phyloP scores from a whole-genome alignment of 2,888 invertebrate genomes.

The Opisthograptis luteolata region DNA sequence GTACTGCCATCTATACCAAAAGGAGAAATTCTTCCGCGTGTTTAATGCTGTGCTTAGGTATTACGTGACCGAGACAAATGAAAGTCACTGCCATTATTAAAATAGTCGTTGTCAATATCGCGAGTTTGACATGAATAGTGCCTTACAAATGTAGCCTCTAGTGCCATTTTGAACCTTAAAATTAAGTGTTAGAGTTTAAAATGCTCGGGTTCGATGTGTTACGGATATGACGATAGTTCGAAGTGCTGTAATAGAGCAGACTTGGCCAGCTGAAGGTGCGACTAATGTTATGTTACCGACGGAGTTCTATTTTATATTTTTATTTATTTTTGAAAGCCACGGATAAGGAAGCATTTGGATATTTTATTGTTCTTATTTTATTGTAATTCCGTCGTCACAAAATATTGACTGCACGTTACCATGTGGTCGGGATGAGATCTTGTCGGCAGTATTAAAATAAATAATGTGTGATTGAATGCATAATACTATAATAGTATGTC shows the following conservation, averaged over 20 bases:
- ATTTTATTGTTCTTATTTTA: conserved; percentile 8
- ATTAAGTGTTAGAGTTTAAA: conserved; percentile 30
- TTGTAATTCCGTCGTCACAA: conserved; percentile 42
- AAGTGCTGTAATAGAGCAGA: conserved; percentile 39
- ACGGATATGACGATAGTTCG: conserved; percentile 43
- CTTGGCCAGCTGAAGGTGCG: conserved; percentile 46
- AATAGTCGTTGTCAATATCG: conserved; percentile 31
- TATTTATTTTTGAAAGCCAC: conserved; percentile 12
- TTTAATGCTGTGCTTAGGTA: conserved; percentile 3
- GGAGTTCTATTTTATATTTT: conserved; percentile 30
- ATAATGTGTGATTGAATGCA: conserved; percentile 65
- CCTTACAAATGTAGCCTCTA: conserved; percentile 29
- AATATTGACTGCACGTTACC: conserved; percentile 48
- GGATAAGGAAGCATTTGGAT: conserved; percentile 2
- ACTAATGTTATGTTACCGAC: conserved; percentile 47
- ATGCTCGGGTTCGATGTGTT: conserved; percentile 21
- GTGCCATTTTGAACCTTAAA: conserved; percentile 27
- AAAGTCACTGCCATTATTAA: conserved; percentile 44
- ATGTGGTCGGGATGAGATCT: conserved; percentile 51
- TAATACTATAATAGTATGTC: conserved; percentile 47
- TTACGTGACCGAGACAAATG: conserved; percentile 9
- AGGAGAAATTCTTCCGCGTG: not conserved
- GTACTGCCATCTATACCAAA: conserved; percentile 11
- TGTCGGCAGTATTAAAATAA: conserved; percentile 75
- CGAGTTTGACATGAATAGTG: conserved; percentile 29